Evolutionary conservation across 2,113 vertebrate species (phyloP).

Genomic region (Echinops telfairi): DNA sequence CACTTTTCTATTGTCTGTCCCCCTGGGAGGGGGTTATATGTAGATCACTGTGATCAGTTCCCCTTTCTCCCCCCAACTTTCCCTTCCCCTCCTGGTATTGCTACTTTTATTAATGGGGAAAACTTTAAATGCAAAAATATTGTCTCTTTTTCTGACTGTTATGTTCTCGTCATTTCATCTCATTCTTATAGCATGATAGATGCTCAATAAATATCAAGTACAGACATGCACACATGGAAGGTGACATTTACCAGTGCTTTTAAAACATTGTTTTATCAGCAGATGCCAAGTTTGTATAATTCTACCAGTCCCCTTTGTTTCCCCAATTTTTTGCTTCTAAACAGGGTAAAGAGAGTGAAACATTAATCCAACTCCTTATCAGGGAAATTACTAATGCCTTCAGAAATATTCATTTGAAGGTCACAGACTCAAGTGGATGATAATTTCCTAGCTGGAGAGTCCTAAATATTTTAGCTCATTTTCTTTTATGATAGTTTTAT

Average conservation of each 20-base stretch:
- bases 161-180: neutral
- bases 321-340: neutral
- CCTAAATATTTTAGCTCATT: neutral
- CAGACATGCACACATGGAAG: neutral
- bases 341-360: neutral
- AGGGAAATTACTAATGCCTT: neutral
- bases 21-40: no score
- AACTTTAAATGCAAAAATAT: neutral
- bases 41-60: no score
- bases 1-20: no score
- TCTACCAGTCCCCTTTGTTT: neutral
- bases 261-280: constrained; percentile 6
- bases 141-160: neutral
- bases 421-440: neutral
- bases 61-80: no score
- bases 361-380: neutral
- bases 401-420: neutral
- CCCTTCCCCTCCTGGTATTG: no score
- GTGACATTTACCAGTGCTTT: neutral
- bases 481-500: neutral
- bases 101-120: no score
- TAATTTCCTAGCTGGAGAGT: neutral
- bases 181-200: neutral
- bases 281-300: neutral
- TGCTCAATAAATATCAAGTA: neutral